These are phyloP conservation scores for Saxidomus purpurata DNA, from an alignment of 1,140 invertebrate genomes.

Conservation along the genomic window DNA sequence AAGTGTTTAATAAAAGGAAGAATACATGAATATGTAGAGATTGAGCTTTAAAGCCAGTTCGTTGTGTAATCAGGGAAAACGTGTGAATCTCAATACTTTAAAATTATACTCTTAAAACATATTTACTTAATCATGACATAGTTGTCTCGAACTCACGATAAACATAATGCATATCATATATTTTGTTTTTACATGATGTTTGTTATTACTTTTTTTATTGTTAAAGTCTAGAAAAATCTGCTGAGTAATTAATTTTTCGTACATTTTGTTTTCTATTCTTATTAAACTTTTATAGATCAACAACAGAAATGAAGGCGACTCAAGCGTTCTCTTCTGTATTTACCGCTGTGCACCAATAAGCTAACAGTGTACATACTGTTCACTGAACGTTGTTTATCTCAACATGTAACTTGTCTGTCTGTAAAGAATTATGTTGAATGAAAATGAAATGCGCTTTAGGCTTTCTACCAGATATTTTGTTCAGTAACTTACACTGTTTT, in stretches of 20 bases:
- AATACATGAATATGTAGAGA: no score
- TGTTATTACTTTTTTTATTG: background rate
- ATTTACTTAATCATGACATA: slow-evolving; percentile 28
- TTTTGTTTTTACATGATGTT: slow-evolving; percentile 15
- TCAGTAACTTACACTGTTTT: no score
- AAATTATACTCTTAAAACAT: background rate
- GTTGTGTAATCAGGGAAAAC: slow-evolving; percentile 36
- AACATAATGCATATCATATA: slow-evolving; percentile 42
- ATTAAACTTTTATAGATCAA: background rate
- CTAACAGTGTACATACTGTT: no score
- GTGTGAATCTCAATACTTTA: slow-evolving; percentile 29
- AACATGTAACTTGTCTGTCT: no score
- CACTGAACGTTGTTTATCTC: no score
- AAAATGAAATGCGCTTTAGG: no score
- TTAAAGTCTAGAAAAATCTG: background rate
- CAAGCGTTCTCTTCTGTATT: no score
- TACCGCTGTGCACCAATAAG: no score
- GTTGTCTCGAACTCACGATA: background rate
- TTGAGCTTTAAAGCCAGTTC: background rate
- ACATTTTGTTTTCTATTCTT: background rate
- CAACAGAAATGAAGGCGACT: no score
- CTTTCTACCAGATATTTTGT: no score
- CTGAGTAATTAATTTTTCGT: background rate
- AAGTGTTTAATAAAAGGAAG: no score
- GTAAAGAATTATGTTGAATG: no score